Evolutionary conservation across 2,113 vertebrate species (phyloP).

Genomic region (Rhombomys opimus): DNA sequence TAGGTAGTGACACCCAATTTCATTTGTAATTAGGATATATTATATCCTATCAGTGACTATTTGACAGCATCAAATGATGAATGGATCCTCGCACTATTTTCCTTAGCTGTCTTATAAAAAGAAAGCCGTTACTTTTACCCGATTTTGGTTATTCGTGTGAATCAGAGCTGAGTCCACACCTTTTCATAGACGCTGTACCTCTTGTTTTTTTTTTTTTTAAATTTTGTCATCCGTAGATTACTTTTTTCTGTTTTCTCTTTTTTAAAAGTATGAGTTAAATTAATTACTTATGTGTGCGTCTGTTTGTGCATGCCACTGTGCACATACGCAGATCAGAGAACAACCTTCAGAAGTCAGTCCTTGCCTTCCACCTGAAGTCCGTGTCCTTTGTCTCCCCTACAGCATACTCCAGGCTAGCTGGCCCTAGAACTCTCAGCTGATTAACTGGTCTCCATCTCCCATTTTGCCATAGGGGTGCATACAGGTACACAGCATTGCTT

Average conservation of each 20-base stretch:
- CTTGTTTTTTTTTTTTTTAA: background rate
- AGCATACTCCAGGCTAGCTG: background rate
- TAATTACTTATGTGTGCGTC: background rate
- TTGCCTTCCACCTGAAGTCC: background rate
- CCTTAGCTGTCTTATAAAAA: background rate
- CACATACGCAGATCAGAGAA: background rate
- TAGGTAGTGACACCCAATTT: background rate
- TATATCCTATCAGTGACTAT: background rate
- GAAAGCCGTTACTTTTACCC: background rate
- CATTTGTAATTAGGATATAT: slow-evolving; percentile 1
- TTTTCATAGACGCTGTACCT: background rate
- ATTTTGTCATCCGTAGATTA: background rate
- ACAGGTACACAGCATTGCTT: background rate
- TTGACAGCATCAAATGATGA: background rate
- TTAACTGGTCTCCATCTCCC: no score
- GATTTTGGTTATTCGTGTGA: background rate
- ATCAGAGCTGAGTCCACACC: background rate
- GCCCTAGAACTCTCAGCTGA: no score
- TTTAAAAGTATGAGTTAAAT: background rate
- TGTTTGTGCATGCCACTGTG: background rate
- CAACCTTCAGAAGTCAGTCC: background rate
- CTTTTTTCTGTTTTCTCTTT: background rate
- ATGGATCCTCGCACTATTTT: background rate
- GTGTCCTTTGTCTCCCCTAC: background rate
- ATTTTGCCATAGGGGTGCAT: background rate